Conservation (phyloP, 2,113 vertebrate species). For the Dasyprocta punctata region DNA sequence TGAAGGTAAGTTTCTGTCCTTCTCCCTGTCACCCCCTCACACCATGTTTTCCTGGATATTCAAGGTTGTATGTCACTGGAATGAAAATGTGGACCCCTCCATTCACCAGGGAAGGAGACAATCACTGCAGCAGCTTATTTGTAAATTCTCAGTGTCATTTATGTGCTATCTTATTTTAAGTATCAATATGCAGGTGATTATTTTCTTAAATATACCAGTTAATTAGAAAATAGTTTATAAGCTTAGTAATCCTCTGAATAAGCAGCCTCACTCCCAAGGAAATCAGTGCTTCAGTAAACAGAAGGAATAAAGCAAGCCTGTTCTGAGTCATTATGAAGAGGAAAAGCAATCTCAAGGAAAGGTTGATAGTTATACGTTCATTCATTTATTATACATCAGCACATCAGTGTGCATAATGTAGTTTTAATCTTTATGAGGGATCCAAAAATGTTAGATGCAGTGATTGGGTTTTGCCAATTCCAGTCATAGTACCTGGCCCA, state of each 20-base stretch:
- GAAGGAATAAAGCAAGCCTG: neutral
- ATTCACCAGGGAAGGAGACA: constrained; percentile 61
- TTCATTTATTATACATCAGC: constrained; percentile 41
- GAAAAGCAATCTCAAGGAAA: constrained; percentile 21
- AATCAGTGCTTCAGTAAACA: constrained; percentile 37
- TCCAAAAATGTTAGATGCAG: neutral
- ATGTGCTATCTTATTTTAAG: constrained; percentile 65
- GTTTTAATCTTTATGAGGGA: neutral
- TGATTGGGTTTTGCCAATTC: constrained; percentile 5
- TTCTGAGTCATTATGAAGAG: constrained; percentile 22
- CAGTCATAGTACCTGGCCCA: neutral
- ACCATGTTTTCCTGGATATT: constrained; percentile 26
- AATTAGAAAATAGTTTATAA: constrained; percentile 50
- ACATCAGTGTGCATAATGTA: constrained; percentile 10
- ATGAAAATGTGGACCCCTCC: constrained; percentile 62
- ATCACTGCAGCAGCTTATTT: constrained; percentile 65
- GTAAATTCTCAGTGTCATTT: constrained; percentile 73
- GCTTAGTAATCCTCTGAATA: constrained; percentile 15
- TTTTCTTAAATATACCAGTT: constrained; percentile 63
- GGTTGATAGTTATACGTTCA: neutral
- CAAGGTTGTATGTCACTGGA: constrained; percentile 64
- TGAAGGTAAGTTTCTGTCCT: constrained; percentile 69
- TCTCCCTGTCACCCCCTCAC: neutral
- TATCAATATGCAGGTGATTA: constrained; percentile 64
- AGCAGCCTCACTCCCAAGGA: constrained; percentile 28